phyloP scores from a whole-genome alignment of 1,140 invertebrate species.

The Drosophila repletoides region DNA sequence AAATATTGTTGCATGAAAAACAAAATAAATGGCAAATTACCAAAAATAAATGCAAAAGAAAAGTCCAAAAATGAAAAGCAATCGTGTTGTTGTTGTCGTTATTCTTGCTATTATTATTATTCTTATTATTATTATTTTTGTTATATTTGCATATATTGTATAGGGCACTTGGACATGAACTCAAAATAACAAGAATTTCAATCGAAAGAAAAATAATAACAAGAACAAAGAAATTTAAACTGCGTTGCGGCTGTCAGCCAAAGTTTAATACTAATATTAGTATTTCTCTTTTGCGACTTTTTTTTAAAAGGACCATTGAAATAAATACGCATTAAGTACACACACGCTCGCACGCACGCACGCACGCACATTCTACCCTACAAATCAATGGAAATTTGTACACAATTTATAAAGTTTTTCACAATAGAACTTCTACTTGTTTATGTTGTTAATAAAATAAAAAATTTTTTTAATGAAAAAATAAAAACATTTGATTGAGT shows the following conservation, averaged over 20 bases:
- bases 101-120: constrained; percentile 14
- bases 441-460: too few relatives aligned
- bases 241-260: constrained; percentile 24
- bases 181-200: constrained; percentile 29
- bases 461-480: too few relatives aligned
- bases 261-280: constrained; percentile 18
- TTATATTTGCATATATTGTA: background rate
- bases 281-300: constrained; percentile 47
- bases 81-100: constrained; percentile 12
- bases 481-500: too few relatives aligned
- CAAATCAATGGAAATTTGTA: too few relatives aligned
- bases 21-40: constrained; percentile 62
- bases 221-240: constrained; percentile 36
- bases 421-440: too few relatives aligned
- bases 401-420: too few relatives aligned
- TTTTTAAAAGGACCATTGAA: constrained; percentile 39
- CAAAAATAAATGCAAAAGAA: constrained; percentile 61
- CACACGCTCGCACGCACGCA: too few relatives aligned
- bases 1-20: constrained; percentile 41
- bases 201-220: constrained; percentile 5
- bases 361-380: too few relatives aligned
- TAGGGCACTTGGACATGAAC: constrained; percentile 37
- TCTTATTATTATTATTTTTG: constrained; percentile 10
- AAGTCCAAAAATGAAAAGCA: constrained; percentile 42
- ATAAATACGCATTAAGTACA: background rate